Evolutionary conservation across 2,113 vertebrate species (phyloP), one percentile per base, ranked within the genome.

Genomic region (Hypocryptadius cinnamomeus): DNA sequence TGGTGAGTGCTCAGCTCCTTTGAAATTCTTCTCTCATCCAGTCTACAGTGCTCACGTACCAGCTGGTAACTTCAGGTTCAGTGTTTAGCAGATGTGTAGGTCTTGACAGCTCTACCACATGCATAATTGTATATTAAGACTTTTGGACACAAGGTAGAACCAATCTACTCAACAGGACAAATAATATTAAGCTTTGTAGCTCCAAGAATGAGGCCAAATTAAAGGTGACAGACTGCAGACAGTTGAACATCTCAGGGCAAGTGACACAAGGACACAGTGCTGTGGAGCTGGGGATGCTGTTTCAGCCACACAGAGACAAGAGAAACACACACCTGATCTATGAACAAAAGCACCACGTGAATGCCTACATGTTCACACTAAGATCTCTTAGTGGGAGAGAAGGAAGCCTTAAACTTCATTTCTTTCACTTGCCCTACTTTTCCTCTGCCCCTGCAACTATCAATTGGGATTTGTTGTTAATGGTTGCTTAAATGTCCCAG

Each of bases 121-220:
- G 9, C 16, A 11, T 20, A 64, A 56, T 11, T 59, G 20, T 19
- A n/a, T 14, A 63, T 35, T 54, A 73, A 77, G 68, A 47, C 39
- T 50, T 59, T 20, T 13, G 9, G 22, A 33, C 20, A 39, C 8
- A 83, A 73, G 19, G 28, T 35, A 73, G 79, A 91, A 44, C 3
- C 6, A 54, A 54, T 11, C 25, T 72, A 64, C 48, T 23, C 0
- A 0, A 72, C 22, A 87, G 40, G 45, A 91, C 10, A 3, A 4
- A 8, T 6, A 77, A 12, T 16, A 30, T 8, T 47, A 47, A 47
- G 39, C 60, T 89, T 40, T 64, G n/a, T 51, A 81, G 65, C 35
- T 63, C 8, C 40, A 87, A 74, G 28, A 84, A 35, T 4, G 15
- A 87, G 44, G 31, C 15, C 63, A 87, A 77, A 79, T 64, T 40